Conservation (phyloP, 1,140 invertebrate species). For the Drosophila kikkawai region DNA sequence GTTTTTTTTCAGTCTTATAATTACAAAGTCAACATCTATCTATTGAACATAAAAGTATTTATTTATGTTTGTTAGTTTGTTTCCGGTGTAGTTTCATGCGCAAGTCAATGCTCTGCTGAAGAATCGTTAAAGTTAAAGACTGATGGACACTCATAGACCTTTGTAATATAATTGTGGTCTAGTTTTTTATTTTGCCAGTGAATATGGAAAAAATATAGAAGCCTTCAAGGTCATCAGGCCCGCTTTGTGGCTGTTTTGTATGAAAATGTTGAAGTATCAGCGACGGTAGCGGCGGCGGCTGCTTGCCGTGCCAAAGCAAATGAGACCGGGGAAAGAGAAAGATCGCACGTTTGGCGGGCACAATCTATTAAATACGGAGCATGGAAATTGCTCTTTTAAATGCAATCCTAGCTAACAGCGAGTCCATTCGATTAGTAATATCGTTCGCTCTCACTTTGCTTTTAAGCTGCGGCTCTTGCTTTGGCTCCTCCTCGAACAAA, state of each 20-base stretch:
- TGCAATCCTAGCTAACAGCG: constrained; percentile 31
- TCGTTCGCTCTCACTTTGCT: constrained; percentile 54
- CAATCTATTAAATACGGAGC: constrained; percentile 49
- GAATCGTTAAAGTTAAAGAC: constrained; percentile 18
- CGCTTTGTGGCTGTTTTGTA: constrained; percentile 3
- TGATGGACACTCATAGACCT: constrained; percentile 22
- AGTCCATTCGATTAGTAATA: constrained; percentile 50
- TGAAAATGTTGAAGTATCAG: constrained; percentile 13
- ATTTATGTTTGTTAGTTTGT: neutral
- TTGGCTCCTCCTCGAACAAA: constrained; percentile 18
- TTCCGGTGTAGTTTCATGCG: constrained; percentile 8
- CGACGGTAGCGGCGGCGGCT: constrained; percentile 4
- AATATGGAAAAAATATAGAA: constrained; percentile 30
- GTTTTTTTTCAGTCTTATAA: neutral
- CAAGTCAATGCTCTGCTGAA: constrained; percentile 19
- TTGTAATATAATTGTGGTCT: constrained; percentile 43
- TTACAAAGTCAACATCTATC: neutral
- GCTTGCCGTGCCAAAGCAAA: constrained; percentile 19
- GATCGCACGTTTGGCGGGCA: neutral
- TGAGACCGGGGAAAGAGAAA: constrained; percentile 18
- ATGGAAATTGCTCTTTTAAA: constrained; percentile 49
- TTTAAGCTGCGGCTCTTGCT: constrained; percentile 9
- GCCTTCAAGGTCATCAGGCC: constrained; percentile 29
- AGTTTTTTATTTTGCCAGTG: constrained; percentile 32
- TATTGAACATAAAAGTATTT: neutral